Base-by-base conservation (phyloP, 2,797 vertebrate genomes). In the Apogon talboti region DNA sequence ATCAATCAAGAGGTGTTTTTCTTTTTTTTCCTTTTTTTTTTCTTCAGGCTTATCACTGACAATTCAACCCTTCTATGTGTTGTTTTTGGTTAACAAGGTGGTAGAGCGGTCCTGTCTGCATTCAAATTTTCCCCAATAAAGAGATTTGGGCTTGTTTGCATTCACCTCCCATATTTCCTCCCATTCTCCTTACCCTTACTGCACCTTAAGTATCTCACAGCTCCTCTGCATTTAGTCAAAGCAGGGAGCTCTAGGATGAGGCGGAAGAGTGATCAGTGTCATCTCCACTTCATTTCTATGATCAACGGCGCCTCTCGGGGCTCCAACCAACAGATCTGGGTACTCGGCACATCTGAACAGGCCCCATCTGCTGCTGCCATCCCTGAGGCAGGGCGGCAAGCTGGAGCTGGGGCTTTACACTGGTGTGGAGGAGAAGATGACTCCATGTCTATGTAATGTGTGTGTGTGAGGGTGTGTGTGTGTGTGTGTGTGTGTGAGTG, bases 241-340 rank as follows among this genome's bases (percentile, higher is more conserved):
- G 57, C 2, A 56, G 35, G 46, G 33, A 64, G 65, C 67, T 55
- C 2, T 6, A 47, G 71, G 74, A 78, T 49, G 51, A 78, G 46
- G 52, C 47, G 15, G 68, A 75, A 57, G 80, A 81, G 79, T 78
- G 82, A 90, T 91, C 81, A 82, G 77, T 81, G 78, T 78, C 79
- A 82, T 83, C 81, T 77, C 57, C 79, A 79, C 82, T 86, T 83
- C 75, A 81, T 90, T 87, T 84, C 77, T 63, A 74, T 86, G 86
- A 90, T 92, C 85, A 85, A 79, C 78, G 6, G 58, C 3, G 61
- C 74, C 80, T 85, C 83, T 69, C 15, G 60, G 79, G 81, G 83
- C 41, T 65, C 72, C 55, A 40, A 82, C 56, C 63, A 62, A 56
- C 79, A 78, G 78, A 88, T 85, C 73, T 83, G 73, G 78, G 66